Evolutionary conservation across 2,888 invertebrate genomes (phyloP).

Genomic region (Chrysolina haemoptera): DNA sequence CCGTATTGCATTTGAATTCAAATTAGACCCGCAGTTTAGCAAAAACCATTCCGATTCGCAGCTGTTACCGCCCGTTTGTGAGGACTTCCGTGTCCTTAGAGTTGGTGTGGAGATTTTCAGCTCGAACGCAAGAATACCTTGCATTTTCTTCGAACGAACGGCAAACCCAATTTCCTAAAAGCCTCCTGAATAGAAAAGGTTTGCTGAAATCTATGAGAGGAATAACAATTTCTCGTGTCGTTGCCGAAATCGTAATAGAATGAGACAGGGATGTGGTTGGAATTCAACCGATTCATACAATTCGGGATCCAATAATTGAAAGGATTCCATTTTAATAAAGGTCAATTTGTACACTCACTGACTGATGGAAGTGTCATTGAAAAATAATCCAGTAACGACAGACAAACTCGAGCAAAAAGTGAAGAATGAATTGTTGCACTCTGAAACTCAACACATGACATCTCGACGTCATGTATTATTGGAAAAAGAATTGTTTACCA

Average conservation of each 20-base stretch:
- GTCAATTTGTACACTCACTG: too few species aligned
- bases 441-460: too few species aligned
- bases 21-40: conserved; percentile 11
- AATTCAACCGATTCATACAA: conserved; percentile 23
- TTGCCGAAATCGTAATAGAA: conserved; percentile 49
- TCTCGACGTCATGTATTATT: too few species aligned
- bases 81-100: conserved; percentile 2
- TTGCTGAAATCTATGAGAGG: conserved; percentile 48
- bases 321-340: too few species aligned
- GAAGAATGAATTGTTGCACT: too few species aligned
- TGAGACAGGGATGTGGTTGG: conserved; percentile 32
- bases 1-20: background rate
- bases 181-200: conserved; percentile 55
- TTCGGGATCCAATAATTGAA: background rate
- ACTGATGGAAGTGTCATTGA: too few species aligned
- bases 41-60: conserved; percentile 16
- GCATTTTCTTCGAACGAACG: conserved; percentile 41
- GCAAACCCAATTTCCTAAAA: conserved; percentile 60
- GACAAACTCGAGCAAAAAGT: too few species aligned
- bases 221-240: conserved; percentile 53
- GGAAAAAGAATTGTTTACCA: too few species aligned
- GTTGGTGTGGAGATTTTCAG: conserved; percentile 22
- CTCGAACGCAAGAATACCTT: conserved; percentile 16
- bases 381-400: too few species aligned
- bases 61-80: conserved; percentile 16